These are phyloP conservation scores for Danio albolineatus DNA, from an alignment of 2,797 vertebrate genomes.

Conservation along the genomic window DNA sequence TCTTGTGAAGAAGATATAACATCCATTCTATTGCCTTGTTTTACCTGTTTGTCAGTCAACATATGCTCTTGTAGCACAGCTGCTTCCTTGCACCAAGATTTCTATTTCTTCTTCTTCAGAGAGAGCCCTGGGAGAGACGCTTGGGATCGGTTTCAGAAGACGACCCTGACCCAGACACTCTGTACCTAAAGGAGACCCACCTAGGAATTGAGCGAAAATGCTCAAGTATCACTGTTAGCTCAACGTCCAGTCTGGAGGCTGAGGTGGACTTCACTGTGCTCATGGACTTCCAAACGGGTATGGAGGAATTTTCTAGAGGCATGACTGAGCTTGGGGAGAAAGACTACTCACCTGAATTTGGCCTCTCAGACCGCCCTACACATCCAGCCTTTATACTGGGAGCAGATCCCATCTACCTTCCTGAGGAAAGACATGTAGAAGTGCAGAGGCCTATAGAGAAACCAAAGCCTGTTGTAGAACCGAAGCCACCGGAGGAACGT, in stretches of 20 bases:
- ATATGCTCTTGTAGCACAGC: conserved; percentile 26
- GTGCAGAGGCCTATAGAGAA: conserved; percentile 48
- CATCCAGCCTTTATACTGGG: conserved; percentile 64
- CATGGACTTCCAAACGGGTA: conserved; percentile 93
- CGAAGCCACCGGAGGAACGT: conserved; percentile 54
- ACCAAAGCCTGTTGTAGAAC: conserved; percentile 51
- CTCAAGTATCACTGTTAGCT: conserved; percentile 97
- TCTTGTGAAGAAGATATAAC: conserved; percentile 38
- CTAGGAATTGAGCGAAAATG: conserved; percentile 96
- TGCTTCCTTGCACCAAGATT: conserved; percentile 45
- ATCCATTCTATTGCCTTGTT: conserved; percentile 37
- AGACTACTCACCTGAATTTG: conserved; percentile 86
- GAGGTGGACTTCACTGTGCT: conserved; percentile 98
- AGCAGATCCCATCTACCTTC: conserved; percentile 59
- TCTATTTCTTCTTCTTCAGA: conserved; percentile 70
- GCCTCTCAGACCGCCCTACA: conserved; percentile 80
- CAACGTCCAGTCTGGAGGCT: conserved; percentile 95
- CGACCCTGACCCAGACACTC: conserved; percentile 89
- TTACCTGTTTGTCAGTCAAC: conserved; percentile 19
- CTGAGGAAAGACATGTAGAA: conserved; percentile 55
- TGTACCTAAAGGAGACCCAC: conserved; percentile 94
- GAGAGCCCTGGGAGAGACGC: conserved; percentile 86
- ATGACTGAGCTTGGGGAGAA: conserved; percentile 80
- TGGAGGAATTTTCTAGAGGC: conserved; percentile 93
- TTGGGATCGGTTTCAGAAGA: conserved; percentile 86